Evolutionary conservation across 2,888 invertebrate species (phyloP).

Genomic region (Cheilosia grossa): DNA sequence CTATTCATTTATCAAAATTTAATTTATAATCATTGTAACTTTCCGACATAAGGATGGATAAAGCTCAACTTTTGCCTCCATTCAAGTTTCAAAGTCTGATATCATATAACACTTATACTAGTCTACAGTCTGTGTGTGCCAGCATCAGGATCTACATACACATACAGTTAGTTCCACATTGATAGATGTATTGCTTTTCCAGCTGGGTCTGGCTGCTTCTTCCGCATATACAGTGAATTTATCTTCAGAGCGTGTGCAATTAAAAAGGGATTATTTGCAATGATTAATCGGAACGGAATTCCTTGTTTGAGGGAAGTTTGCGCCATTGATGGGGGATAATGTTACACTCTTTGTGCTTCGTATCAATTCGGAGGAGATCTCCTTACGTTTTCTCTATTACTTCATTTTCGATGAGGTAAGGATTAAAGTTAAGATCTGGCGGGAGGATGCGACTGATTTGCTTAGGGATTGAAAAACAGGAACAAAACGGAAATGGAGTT

Average conservation of each 20-base stretch:
- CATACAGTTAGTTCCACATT: slow-evolving; percentile 15
- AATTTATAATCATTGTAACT: slow-evolving; percentile 71
- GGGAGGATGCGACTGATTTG: slow-evolving; percentile 33
- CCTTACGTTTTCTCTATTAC: slow-evolving; percentile 23
- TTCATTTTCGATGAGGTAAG: slow-evolving; percentile 50
- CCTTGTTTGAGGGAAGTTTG: slow-evolving; percentile 46
- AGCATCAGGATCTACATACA: not conserved
- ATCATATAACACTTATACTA: slow-evolving; percentile 1
- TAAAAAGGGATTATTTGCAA: slow-evolving; percentile 70
- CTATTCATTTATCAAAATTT: slow-evolving; percentile 71
- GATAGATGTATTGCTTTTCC: slow-evolving; percentile 63
- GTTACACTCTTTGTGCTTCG: slow-evolving; percentile 41
- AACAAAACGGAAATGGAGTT: slow-evolving; percentile 7
- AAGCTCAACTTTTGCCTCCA: slow-evolving; percentile 16
- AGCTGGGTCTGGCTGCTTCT: slow-evolving; percentile 2
- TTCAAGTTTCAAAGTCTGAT: slow-evolving; percentile 13
- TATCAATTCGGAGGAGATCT: not conserved
- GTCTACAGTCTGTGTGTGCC: not conserved
- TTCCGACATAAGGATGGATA: slow-evolving; percentile 52
- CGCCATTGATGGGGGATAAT: slow-evolving; percentile 38
- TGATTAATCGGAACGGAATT: slow-evolving; percentile 73
- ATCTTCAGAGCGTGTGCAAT: slow-evolving; percentile 65
- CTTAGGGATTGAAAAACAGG: slow-evolving; percentile 25
- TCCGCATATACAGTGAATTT: not conserved
- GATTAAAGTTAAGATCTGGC: slow-evolving; percentile 55